These are phyloP conservation scores for Zygogramma bicolorata DNA, from an alignment of 2,888 invertebrate genomes.

Conservation along the genomic window DNA sequence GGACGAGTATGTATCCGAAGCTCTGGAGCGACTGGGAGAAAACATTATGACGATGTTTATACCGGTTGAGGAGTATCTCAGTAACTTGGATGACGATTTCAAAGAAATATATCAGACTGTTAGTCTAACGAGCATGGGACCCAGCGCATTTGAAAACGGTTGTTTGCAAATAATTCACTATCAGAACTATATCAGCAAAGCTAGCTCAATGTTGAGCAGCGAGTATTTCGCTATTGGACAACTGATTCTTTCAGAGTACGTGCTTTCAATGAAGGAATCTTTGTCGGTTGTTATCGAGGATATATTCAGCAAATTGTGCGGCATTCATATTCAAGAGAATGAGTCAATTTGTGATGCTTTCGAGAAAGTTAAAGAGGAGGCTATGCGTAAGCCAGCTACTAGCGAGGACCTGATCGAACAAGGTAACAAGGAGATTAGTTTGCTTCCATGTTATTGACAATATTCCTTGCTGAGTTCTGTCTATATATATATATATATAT, in stretches of 20 bases:
- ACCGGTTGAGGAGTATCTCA: slow-evolving; percentile 72
- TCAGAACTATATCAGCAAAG: slow-evolving; percentile 71
- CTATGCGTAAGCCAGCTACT: slow-evolving; percentile 79
- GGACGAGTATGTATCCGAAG: slow-evolving; percentile 63
- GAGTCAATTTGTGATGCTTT: slow-evolving; percentile 79
- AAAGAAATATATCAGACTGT: slow-evolving; percentile 53
- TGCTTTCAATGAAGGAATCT: slow-evolving; percentile 72
- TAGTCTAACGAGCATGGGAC: slow-evolving; percentile 2
- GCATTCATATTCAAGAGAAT: slow-evolving; percentile 76
- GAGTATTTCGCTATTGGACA: slow-evolving; percentile 78
- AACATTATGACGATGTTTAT: slow-evolving; percentile 70
- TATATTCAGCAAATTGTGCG: slow-evolving; percentile 74
- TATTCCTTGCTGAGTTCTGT: background rate
- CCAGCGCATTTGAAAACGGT: slow-evolving; percentile 72
- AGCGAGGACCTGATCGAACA: slow-evolving; percentile 86
- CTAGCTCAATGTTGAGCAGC: slow-evolving; percentile 74
- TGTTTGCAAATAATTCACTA: slow-evolving; percentile 74
- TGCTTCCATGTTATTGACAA: no score
- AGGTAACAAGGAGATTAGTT: no score
- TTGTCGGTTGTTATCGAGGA: slow-evolving; percentile 72
- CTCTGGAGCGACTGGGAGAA: slow-evolving; percentile 68
- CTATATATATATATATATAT: no score
- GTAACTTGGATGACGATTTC: slow-evolving; percentile 70
- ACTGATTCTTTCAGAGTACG: slow-evolving; percentile 74
- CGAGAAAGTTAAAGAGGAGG: slow-evolving; percentile 76